Base-by-base conservation (phyloP, 53 echinoderm and acorn worm genomes). In the Astropecten irregularis region DNA sequence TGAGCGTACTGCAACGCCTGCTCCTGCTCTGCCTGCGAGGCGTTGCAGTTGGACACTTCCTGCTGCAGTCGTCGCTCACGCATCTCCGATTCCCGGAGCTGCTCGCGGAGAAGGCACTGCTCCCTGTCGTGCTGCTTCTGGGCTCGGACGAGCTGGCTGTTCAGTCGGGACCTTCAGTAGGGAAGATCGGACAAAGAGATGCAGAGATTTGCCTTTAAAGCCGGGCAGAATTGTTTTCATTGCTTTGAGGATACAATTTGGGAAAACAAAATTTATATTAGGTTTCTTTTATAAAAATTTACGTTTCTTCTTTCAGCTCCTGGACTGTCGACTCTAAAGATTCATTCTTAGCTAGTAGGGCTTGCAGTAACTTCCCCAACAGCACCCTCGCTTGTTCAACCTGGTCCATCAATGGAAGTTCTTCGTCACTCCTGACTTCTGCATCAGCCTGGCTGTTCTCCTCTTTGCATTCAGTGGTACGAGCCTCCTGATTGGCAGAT, bases 1-100 rank as follows among this genome's bases (percentile, higher is more conserved):
- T 86, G 85, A 0, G 90, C 87, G 21, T 93, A 82, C 49, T 93
- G 87, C 50, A 95, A 49, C 15, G 70, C 71, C 83, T 95, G 93
- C 21, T 86, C 66, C 47, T 64, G 72, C 36, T 95, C 90, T 34
- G 40, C 48, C 13, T 86, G 50, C 40, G 62, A 47, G 9, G 83
- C 72, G 42, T 76, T 68, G 32, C 87, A 51, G 1, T 61, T 71
- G 18, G 72, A 56, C 30, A 95, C 73, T 14, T 88, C 85, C 76
- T 88, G 84, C 29, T 69, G 87, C 28, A 90, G 83, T 57, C 67
- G 73, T 19, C 87, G 50, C 42, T 84, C 66, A 34, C 85, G 87
- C 11, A 73, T 1, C 40, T 88, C 86, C 2, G 92, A 82, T 11
- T 72, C 64, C 20, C 54, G 84, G 11, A 95, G 88, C 71, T 93